Base-by-base conservation (phyloP, 2,888 invertebrate species). In the Campopleginae sp. region DNA sequence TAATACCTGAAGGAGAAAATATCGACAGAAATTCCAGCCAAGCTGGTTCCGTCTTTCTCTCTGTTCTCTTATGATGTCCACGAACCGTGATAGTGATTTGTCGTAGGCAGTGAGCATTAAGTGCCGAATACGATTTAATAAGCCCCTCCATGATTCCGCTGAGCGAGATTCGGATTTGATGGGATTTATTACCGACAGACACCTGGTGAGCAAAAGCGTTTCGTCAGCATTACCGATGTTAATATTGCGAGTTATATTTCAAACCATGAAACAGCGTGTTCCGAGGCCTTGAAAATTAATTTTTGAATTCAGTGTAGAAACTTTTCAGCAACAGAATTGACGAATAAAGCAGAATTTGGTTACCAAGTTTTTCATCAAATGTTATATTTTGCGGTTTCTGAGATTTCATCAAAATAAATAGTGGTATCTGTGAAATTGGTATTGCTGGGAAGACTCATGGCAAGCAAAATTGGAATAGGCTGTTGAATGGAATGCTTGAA, bases 21-120 rank as follows among this genome's bases (percentile, higher is more conserved):
- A 99, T 93, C 97, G 96, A 93, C 97, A 97, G 94, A 99, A 99
- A 94, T 97, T 97, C 99, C 99, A 99, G 42, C 97, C 97, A 0
- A 96, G 95, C 91, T 98, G 97, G 94, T 98, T 99, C 79, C 99
- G 95, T 91, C 96, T 96, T 93, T 99, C 99, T 83, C 99, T 95
- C 91, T 98, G 97, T 82, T 97, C 97, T 88, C 99, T 95, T 94
- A 99, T 97, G 88, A 97, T 95, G 91, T 98, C 98, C 94, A 98
- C 98, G 93, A 98, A 97, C 90, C 96, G 96, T 68, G 96, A 95
- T 44, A 99, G 95, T 38, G 97, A 97, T 88, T 97, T 96, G 91
- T 98, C 98, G 93, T 98, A 98, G 2, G 98, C 97, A 63, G 97
- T 96, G 23, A 99, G 95, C 90, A 98, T 95, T 87, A 98, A 95